Evolutionary conservation across 2,113 vertebrate genomes (phyloP), one percentile per base, ranked within the genome.

Genomic region (Caranx melampygus): DNA sequence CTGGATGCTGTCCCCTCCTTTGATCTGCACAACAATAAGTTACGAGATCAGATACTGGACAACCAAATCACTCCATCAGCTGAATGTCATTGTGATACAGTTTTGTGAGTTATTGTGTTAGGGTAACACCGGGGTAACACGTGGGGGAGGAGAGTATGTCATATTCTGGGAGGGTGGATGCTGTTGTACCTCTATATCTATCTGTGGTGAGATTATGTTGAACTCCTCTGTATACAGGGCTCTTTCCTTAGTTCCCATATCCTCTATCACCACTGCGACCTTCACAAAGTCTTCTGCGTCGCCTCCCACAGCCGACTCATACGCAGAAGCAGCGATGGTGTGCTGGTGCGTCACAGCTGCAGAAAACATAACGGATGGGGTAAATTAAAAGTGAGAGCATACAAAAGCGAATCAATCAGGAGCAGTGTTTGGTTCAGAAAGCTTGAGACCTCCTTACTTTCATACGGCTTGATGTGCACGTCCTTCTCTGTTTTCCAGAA

Each of bases 261-360:
- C 90, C 81, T 90, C 84, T 13, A 93, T 51, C 59, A 93, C 89
- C 63, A 87, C 92, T 0, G 87, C 88, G 40, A 84, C 7, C 18
- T 90, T 93, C 75, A 93, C 78, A 44, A 92, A 84, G 62, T 79
- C 72, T 26, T 26, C 26, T 26, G 26, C 1, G 0, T 92, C 82
- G 7, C 18, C 73, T 1, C 55, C 71, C 70, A 92, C 42, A 18
- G 64, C 18, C 0, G 76, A 69, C 80, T 91, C 83, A 3, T 91
- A 90, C 59, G 73, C 16, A 13, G 74, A 81, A 4, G 75, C n/a
- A 20, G 54, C 8, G 63, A 93, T 89, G 59, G 13, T 62, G 74
- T 89, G 87, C 14, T 15, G 34, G 16, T 79, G 80, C 5, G 3
- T 81, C 72, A 89, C 7, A 31, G 63, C 92, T 93, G 76, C 33